A percentile compares a stretch with the other conserved stretches of the same genome.
Conservation (phyloP, 1,140 invertebrate species). For the Linepithema humile region DNA sequence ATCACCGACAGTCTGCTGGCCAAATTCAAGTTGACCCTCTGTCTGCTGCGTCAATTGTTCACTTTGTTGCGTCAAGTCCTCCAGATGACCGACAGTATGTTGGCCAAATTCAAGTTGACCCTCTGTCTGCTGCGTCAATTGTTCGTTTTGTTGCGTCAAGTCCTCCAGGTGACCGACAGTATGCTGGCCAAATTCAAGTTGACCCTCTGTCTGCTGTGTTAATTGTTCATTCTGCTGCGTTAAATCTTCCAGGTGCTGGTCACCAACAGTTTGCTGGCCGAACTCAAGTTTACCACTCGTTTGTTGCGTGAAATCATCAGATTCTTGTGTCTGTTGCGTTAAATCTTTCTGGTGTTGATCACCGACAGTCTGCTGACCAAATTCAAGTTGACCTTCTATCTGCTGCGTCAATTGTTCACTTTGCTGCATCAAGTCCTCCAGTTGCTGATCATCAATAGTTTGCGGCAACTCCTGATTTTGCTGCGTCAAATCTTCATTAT, state of each 20-base stretch:
- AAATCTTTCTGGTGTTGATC: constrained; percentile 54
- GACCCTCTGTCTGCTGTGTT: constrained; percentile 41
- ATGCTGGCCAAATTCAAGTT: constrained; percentile 38
- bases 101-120: constrained; percentile 77
- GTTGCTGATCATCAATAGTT: constrained; percentile 38
- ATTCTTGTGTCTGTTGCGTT: background rate
- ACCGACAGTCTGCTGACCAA: constrained; percentile 33
- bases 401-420: background rate
- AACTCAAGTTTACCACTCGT: constrained; percentile 41
- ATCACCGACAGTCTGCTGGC: constrained; percentile 25
- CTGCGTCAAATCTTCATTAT: constrained; percentile 15
- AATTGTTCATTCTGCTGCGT: constrained; percentile 58
- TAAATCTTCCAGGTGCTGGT: constrained; percentile 56
- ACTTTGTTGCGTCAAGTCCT: constrained; percentile 14
- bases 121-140: constrained; percentile 62
- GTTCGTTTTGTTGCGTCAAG: constrained; percentile 34
- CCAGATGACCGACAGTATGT: constrained; percentile 53
- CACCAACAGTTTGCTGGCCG: constrained; percentile 13
- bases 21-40: constrained; percentile 43
- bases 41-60: constrained; percentile 48
- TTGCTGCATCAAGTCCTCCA: constrained; percentile 35
- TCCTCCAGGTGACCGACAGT: constrained; percentile 9
- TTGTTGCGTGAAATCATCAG: constrained; percentile 55
- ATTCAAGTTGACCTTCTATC: constrained; percentile 36
- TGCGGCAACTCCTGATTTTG: constrained; percentile 65